These are phyloP conservation scores for Ataeniobius toweri DNA, from an alignment of 2,797 vertebrate genomes.

Conservation along the genomic window DNA sequence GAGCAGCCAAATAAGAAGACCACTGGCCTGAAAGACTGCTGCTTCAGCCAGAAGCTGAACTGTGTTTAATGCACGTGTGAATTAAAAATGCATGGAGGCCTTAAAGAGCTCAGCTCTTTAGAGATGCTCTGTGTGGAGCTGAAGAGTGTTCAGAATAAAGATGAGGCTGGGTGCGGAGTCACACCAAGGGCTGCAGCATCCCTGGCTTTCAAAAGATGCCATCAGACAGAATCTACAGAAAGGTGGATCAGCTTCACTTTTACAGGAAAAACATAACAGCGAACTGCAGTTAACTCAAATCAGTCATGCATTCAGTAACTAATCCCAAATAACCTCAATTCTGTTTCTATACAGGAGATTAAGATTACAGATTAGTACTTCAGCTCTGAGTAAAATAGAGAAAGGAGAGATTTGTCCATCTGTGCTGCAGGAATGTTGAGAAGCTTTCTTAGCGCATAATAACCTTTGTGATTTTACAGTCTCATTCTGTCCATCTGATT, in stretches of 20 bases:
- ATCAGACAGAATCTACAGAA: conserved; percentile 7
- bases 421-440: conserved; percentile 32
- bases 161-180: conserved; percentile 26
- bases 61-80: conserved; percentile 57
- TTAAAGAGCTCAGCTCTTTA: conserved; percentile 44
- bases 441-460: conserved; percentile 20
- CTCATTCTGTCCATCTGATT: neutral
- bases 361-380: conserved; percentile 72
- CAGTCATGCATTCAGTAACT: conserved; percentile 23
- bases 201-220: conserved; percentile 32
- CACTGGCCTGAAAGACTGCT: conserved; percentile 55
- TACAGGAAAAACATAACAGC: neutral
- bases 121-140: conserved; percentile 37
- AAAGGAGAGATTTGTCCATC: conserved; percentile 45
- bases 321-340: conserved; percentile 64
- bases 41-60: conserved; percentile 64
- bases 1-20: conserved; percentile 29
- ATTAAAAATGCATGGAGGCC: conserved; percentile 69
- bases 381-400: conserved; percentile 65
- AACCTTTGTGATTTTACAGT: neutral
- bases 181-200: conserved; percentile 18
- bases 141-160: conserved; percentile 45
- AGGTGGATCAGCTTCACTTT: conserved; percentile 1
- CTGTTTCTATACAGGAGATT: conserved; percentile 56
- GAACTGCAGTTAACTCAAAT: conserved; percentile 25